phyloP scores from a whole-genome alignment of 2,113 vertebrate genomes.

The Sander lucioperca region DNA sequence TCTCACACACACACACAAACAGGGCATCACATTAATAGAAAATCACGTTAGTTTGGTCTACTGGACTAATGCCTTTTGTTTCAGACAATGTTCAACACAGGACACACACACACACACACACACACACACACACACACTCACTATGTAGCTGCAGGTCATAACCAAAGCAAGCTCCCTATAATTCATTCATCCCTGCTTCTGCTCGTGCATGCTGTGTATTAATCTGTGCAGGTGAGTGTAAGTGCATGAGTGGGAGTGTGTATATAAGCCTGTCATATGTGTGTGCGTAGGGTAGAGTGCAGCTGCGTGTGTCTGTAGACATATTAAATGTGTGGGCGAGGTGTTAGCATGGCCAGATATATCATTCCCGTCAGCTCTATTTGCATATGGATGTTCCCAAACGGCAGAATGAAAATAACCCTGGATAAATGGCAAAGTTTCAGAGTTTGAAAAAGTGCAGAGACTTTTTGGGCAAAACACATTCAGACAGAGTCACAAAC shows the following conservation, averaged over 20 bases:
- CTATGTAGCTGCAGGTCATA: conserved; percentile 49
- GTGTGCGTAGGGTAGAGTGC: background rate
- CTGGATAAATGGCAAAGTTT: conserved; percentile 52
- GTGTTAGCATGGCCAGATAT: conserved; percentile 58
- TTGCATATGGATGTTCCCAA: conserved; percentile 54
- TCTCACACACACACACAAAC: conserved; percentile 23
- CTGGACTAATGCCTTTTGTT: conserved; percentile 62
- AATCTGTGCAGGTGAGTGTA: conserved; percentile 8
- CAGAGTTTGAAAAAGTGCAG: conserved; percentile 34
- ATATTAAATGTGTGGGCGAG: conserved; percentile 63
- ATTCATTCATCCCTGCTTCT: conserved; percentile 46
- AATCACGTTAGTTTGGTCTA: conserved; percentile 68
- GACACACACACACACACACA: conserved; percentile 6
- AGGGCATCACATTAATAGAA: conserved; percentile 62
- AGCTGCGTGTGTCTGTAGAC: conserved; percentile 37
- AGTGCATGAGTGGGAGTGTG: conserved; percentile 6
- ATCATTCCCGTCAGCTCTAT: conserved; percentile 60
- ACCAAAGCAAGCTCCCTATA: conserved; percentile 39
- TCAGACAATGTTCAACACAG: conserved; percentile 50
- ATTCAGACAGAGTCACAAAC: background rate
- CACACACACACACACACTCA: conserved; percentile 4
- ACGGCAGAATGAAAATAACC: conserved; percentile 52
- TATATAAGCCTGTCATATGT: background rate
- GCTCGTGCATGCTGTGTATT: conserved; percentile 12
- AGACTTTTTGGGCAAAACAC: conserved; percentile 16